Evolutionary conservation across 2,888 invertebrate genomes (phyloP).

Genomic region (Hydrotaea diabolus): DNA sequence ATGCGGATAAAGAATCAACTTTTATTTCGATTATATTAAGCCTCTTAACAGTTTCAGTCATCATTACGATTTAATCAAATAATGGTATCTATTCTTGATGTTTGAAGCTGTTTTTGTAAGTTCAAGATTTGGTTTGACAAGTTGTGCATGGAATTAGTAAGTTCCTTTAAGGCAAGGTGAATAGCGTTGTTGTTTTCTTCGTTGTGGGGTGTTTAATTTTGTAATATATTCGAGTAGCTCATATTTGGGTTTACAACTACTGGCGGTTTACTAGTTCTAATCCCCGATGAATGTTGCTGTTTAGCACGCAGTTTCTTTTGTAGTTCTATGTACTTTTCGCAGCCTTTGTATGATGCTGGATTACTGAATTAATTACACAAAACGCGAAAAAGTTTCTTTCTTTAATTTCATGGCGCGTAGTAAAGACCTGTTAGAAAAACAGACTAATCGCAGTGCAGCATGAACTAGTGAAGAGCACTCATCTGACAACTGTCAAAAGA

Average conservation of each 20-base stretch:
- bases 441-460: too few relatives aligned
- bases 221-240: conserved; percentile 1
- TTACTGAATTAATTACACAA: too few relatives aligned
- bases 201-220: not conserved
- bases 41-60: not conserved
- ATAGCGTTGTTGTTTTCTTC: conserved; percentile 18
- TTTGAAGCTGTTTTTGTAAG: conserved; percentile 25
- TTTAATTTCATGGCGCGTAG: too few relatives aligned
- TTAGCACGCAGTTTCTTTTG: not conserved
- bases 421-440: too few relatives aligned
- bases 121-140: conserved; percentile 15
- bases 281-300: not conserved
- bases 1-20: conserved; percentile 7
- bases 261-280: not conserved
- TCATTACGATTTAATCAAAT: conserved; percentile 5
- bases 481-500: too few relatives aligned
- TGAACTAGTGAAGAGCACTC: too few relatives aligned
- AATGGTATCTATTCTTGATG: conserved; percentile 26
- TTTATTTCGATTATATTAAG: too few relatives aligned
- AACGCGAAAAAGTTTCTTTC: too few relatives aligned
- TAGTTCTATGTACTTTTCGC: not conserved
- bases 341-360: too few relatives aligned
- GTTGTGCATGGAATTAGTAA: conserved; percentile 23
- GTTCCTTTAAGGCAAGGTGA: conserved; percentile 5
- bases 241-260: too few relatives aligned